phyloP scores from a whole-genome alignment of 2,113 vertebrate species.

The Nansenia antarctica region DNA sequence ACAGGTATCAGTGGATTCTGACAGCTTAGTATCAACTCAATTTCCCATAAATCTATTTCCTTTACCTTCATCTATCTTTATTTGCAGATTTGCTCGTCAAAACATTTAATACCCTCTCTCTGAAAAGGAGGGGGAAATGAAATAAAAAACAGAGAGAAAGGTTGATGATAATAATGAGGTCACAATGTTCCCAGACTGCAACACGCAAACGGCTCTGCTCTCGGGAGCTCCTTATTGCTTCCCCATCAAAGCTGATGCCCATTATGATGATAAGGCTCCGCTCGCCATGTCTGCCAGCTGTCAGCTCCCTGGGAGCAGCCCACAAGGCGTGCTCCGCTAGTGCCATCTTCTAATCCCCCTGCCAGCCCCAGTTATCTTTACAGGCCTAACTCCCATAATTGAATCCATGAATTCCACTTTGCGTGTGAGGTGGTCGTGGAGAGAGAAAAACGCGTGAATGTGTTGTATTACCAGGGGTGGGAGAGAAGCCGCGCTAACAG shows the following conservation, averaged over 20 bases:
- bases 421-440: conserved; percentile 22
- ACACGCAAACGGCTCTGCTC: too few relatives aligned
- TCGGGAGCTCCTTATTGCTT: too few relatives aligned
- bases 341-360: conserved; percentile 37
- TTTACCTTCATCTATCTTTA: too few relatives aligned
- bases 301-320: conserved; percentile 34
- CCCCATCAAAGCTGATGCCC: conserved; percentile 30
- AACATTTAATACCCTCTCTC: neutral
- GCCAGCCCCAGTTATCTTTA: conserved; percentile 49
- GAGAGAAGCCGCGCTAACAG: conserved; percentile 22
- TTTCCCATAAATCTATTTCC: too few relatives aligned
- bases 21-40: neutral
- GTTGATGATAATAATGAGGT: conserved; percentile 31
- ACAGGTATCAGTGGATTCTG: neutral
- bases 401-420: conserved; percentile 32
- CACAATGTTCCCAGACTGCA: conserved; percentile 32
- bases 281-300: conserved; percentile 42
- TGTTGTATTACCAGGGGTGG: conserved; percentile 7
- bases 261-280: conserved; percentile 15
- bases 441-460: conserved; percentile 27
- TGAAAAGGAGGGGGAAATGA: neutral
- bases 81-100: too few relatives aligned
- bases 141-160: conserved; percentile 14
- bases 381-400: conserved; percentile 36
- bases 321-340: conserved; percentile 32